Base-by-base conservation (phyloP, 1,140 invertebrate genomes). In the Drosophila carrolli region DNA sequence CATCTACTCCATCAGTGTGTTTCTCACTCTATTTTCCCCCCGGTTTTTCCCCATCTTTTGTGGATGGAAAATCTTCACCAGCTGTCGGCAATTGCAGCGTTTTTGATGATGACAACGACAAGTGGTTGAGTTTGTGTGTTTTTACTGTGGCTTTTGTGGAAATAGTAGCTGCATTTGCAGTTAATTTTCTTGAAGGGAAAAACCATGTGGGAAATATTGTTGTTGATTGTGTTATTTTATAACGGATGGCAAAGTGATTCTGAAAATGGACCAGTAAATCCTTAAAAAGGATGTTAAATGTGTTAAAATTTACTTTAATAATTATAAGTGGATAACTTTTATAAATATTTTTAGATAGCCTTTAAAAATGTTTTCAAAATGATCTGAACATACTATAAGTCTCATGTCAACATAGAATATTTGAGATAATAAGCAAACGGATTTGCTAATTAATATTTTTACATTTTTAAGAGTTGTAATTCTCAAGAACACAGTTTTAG, bases 161-260 rank as follows among this genome's bases (percentile, higher is more conserved):
- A 44, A 61, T 60, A 38, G 37, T 19, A 16, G 72, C 70, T 61
- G 57, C 65, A 71, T 66, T 76, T 90, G 65, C 59, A 70, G 78
- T 86, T 90, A 78, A 90, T 89, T 88, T 83, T 73, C 55, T 75
- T 44, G 54, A 90, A 81, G 76, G 71, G 79, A 75, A 73, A 29
- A 78, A 70, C 82, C 77, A 80, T 90, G 85, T 71, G 43, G 59
- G 76, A 53, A 78, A 88, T 81, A 66, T 84, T 71, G 47, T 38
- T 65, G 53, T 62, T 65, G 72, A 62, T 63, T 65, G 47, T 62
- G 37, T 14, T 35, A 60, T 47, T 73, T 60, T 56, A 48, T 43
- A 37, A 19, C 23, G 67, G 53, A 1, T 59, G 54, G 13, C 9
- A 14, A 43, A 35, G 10, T 23, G 16, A 5, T 23, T 32, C 0